Conservation (phyloP, 53 echinoderm and acorn worm species). For the Antedon mediterranea region DNA sequence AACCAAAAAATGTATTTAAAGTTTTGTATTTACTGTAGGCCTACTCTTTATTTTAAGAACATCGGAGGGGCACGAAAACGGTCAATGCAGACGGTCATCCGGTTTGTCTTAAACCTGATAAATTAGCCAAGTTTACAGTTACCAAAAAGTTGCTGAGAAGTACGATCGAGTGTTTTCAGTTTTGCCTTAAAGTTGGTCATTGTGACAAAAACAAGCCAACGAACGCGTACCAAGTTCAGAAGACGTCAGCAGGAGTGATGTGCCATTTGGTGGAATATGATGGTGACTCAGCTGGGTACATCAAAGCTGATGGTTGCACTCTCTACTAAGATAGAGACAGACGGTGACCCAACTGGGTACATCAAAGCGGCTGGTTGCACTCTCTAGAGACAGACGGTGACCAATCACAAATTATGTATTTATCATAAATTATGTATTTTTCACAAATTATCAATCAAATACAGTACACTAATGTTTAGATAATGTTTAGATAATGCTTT, state of each 20-base stretch:
- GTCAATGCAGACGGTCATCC: background rate
- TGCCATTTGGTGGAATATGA: background rate
- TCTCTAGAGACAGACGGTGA: no score
- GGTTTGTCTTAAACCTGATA: background rate
- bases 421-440: no score
- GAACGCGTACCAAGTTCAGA: background rate
- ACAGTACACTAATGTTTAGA: no score
- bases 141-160: background rate
- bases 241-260: background rate
- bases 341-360: no score
- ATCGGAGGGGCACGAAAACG: background rate
- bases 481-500: no score
- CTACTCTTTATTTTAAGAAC: no score
- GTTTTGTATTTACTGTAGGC: no score
- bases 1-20: no score
- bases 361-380: no score
- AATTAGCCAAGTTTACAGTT: background rate
- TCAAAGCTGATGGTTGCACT: background rate
- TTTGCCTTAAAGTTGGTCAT: background rate
- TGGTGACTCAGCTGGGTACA: background rate
- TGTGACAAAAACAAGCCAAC: background rate
- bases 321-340: no score
- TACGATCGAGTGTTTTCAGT: background rate
- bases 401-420: no score
- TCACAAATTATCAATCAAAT: no score